Percentiles rank a stretch among this genome's conserved stretches.
These are phyloP conservation scores for Cephus spinipes DNA, from an alignment of 2,888 invertebrate genomes.

Conservation along the genomic window DNA sequence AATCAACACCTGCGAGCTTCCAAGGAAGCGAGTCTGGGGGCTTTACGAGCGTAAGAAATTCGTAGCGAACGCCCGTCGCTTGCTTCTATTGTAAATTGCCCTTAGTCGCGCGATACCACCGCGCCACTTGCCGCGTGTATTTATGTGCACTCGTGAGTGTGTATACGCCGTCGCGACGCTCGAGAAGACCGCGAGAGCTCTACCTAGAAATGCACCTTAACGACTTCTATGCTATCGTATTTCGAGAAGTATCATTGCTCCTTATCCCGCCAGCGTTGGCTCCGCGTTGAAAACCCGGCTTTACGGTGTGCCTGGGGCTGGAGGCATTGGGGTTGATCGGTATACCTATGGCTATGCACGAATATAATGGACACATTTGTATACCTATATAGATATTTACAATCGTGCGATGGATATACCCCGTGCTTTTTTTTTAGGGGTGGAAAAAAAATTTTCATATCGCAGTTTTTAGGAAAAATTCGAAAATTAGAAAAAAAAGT, in stretches of 20 bases:
- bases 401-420: no score
- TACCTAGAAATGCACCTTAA: background rate
- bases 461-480: background rate
- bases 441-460: no score
- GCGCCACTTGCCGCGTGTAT: background rate
- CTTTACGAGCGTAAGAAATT: conserved; percentile 8
- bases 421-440: no score
- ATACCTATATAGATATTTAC: no score
- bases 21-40: background rate
- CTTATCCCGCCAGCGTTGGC: background rate
- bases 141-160: background rate
- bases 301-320: background rate
- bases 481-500: background rate
- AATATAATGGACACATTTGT: no score
- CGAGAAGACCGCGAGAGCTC: background rate
- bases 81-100: background rate
- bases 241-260: background rate
- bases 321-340: background rate
- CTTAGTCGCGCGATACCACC: background rate
- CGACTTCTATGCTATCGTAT: background rate
- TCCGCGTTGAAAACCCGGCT: background rate
- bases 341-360: background rate
- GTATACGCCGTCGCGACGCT: background rate
- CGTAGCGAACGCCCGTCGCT: conserved; percentile 5
- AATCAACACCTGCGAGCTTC: conserved; percentile 19